phyloP scores from a whole-genome alignment of 2,113 vertebrate genomes.

The Saccopteryx bilineata region DNA sequence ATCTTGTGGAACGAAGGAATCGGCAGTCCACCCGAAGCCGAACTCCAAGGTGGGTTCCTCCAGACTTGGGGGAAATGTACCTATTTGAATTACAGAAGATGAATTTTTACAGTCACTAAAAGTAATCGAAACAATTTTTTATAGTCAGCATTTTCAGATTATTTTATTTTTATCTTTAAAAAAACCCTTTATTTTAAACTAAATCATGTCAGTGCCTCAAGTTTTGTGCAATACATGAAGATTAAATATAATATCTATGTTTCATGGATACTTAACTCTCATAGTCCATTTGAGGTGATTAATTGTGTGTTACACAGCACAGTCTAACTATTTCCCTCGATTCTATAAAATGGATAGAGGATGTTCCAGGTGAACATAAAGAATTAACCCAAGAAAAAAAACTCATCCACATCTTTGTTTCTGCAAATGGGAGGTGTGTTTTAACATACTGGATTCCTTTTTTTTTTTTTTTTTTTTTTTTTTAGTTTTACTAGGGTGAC shows the following conservation, averaged over 20 bases:
- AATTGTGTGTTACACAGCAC: background rate
- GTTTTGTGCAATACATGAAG: background rate
- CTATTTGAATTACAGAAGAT: background rate
- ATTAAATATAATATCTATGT: background rate
- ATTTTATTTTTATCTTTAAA: background rate
- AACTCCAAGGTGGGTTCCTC: constrained; percentile 91
- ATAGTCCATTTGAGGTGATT: background rate
- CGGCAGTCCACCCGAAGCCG: constrained; percentile 94
- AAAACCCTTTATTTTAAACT: background rate
- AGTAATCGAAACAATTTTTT: background rate
- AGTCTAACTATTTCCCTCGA: background rate
- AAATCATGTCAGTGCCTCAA: background rate
- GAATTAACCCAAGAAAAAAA: background rate
- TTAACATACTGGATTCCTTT: background rate
- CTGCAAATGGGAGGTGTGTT: background rate
- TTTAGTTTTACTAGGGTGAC: too few species aligned
- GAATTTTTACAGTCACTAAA: background rate
- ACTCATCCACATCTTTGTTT: background rate
- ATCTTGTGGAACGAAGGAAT: constrained; percentile 97
- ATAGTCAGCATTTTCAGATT: background rate
- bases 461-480: too few species aligned
- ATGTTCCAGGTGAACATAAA: background rate
- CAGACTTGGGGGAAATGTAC: background rate
- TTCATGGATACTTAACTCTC: background rate
- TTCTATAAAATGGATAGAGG: background rate